These are phyloP conservation scores for Melipona bicolor DNA, from an alignment of 2,888 invertebrate species.

Conservation along the genomic window DNA sequence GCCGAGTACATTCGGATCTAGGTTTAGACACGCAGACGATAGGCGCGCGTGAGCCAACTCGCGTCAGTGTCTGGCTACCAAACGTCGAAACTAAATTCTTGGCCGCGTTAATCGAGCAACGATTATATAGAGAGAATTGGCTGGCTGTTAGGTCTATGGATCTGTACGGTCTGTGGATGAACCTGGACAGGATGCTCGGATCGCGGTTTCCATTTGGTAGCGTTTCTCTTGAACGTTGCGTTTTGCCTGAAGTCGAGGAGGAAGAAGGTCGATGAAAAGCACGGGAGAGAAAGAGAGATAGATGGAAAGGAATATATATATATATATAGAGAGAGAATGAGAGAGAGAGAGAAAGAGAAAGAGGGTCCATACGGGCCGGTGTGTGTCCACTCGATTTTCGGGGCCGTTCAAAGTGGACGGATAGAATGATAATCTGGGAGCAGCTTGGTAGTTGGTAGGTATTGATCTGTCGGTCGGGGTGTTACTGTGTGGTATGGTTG, in stretches of 20 bases:
- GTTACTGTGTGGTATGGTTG: conserved; percentile 81
- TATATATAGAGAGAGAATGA: background rate
- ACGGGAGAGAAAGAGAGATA: background rate
- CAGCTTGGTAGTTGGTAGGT: conserved; percentile 81
- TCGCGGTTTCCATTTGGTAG: conserved; percentile 7
- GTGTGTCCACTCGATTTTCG: conserved; percentile 70
- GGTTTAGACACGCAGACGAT: background rate
- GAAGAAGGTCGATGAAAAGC: conserved; percentile 5
- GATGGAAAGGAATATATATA: background rate
- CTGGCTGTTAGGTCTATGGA: background rate
- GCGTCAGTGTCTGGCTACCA: background rate
- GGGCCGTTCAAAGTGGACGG: conserved; percentile 77
- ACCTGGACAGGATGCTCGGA: background rate
- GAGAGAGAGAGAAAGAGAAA: background rate
- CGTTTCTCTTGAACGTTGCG: background rate
- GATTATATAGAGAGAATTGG: background rate
- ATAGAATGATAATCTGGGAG: conserved; percentile 82
- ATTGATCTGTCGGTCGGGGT: conserved; percentile 82
- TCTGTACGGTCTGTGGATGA: background rate
- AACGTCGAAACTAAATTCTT: conserved; percentile 22
- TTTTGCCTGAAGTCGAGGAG: background rate
- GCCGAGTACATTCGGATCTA: background rate
- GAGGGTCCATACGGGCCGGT: conserved; percentile 17
- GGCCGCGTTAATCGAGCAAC: conserved; percentile 4
- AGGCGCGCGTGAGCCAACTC: background rate